These are phyloP conservation scores for Brachyalestes nurse DNA, from an alignment of 2,797 vertebrate species.

Conservation along the genomic window DNA sequence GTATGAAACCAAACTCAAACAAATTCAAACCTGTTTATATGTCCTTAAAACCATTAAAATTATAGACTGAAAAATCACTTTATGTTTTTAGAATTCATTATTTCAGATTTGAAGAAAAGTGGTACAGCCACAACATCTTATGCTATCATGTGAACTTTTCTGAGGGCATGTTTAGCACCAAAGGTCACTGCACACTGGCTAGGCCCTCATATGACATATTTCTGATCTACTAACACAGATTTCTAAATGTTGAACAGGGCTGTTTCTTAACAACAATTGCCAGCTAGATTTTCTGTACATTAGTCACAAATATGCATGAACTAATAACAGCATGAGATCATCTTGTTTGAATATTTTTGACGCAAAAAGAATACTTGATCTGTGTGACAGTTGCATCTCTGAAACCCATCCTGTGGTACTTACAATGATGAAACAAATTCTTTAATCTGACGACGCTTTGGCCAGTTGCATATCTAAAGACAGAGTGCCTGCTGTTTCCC, in stretches of 20 bases:
- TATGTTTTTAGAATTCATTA: not conserved
- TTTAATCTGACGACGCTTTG: constrained; percentile 41
- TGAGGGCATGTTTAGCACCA: not conserved
- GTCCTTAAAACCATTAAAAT: not conserved
- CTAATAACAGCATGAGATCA: not conserved
- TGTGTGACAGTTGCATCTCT: constrained; percentile 6
- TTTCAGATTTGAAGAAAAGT: not conserved
- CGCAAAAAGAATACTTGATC: not conserved
- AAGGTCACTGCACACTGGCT: not conserved
- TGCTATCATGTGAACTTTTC: not conserved
- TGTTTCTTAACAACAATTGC: not conserved
- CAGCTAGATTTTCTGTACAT: not conserved
- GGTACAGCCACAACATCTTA: not conserved
- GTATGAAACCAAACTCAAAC: not conserved
- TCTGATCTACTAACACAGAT: not conserved
- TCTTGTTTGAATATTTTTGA: not conserved
- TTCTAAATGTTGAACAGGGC: not conserved
- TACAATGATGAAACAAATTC: constrained; percentile 54
- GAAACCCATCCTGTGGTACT: constrained; percentile 46
- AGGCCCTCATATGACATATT: not conserved
- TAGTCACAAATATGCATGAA: constrained; percentile 8
- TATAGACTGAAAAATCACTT: too few species aligned
- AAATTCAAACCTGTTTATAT: not conserved
- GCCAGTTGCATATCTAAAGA: constrained; percentile 49
- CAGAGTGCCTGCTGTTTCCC: constrained; percentile 15